These are phyloP conservation scores for Mycalesis mineus DNA, from an alignment of 2,888 invertebrate species.

Conservation along the genomic window DNA sequence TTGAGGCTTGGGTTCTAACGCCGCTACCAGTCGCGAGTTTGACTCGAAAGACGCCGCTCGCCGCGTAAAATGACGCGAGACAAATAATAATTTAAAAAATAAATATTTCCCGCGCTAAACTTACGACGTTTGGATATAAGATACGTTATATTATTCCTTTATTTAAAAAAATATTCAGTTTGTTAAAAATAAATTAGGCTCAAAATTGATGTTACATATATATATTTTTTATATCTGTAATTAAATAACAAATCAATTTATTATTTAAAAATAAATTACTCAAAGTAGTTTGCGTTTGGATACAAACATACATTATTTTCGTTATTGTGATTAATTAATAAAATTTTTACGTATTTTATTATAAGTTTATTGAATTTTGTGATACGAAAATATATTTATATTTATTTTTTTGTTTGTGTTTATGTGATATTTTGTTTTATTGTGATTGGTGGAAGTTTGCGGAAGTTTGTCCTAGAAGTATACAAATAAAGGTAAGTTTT, in stretches of 20 bases:
- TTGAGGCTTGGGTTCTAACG: background rate
- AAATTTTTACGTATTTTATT: background rate
- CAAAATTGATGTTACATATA: too few species aligned
- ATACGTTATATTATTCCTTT: background rate
- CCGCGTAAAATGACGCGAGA: constrained; percentile 33
- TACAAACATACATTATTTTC: background rate
- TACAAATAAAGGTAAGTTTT: constrained; percentile 1
- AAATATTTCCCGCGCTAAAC: constrained; percentile 27
- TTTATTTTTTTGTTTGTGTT: background rate
- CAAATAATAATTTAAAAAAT: constrained; percentile 19
- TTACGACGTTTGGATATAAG: constrained; percentile 18
- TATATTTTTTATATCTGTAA: too few species aligned
- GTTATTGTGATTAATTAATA: background rate
- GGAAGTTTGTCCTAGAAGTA: background rate
- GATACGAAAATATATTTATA: background rate
- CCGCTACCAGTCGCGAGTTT: constrained; percentile 36
- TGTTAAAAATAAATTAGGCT: too few species aligned
- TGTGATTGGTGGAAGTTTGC: background rate
- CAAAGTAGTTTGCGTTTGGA: too few species aligned
- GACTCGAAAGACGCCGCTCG: constrained; percentile 43
- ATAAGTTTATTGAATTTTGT: too few species aligned
- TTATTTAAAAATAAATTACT: too few species aligned
- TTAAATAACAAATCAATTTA: too few species aligned
- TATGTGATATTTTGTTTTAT: constrained; percentile 1
- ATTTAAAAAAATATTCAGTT: background rate